Conservation (phyloP, 2,797 vertebrate species). For the Hemibagrus guttatus region DNA sequence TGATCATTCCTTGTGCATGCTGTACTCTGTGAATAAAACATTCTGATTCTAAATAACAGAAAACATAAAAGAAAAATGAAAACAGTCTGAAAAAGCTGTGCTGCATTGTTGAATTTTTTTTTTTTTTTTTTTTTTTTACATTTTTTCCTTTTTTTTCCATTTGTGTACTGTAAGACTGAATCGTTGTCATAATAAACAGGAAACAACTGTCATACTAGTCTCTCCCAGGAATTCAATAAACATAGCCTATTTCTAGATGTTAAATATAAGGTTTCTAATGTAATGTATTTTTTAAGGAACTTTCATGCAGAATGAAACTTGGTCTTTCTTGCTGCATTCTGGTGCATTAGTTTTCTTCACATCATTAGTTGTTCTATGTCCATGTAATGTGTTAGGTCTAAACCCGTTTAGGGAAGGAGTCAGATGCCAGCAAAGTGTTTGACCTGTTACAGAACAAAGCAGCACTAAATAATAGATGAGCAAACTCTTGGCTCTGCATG, state of each 20-base stretch:
- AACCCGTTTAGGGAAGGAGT: conserved; percentile 47
- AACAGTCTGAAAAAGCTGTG: neutral
- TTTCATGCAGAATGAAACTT: neutral
- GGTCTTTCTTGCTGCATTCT: neutral
- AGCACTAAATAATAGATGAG: conserved; percentile 70
- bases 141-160: too few species aligned
- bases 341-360: neutral
- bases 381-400: conserved; percentile 25
- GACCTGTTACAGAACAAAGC: conserved; percentile 70
- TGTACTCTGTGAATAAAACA: neutral
- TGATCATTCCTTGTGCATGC: neutral
- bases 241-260: neutral
- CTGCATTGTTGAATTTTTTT: neutral
- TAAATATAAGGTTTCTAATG: neutral
- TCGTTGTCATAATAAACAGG: too few species aligned
- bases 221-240: neutral
- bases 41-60: neutral
- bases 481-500: conserved; percentile 64
- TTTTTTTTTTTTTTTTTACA: too few species aligned
- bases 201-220: neutral
- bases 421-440: conserved; percentile 61
- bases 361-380: conserved; percentile 15
- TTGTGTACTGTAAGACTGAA: neutral
- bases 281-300: neutral
- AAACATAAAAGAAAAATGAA: neutral